Evolutionary conservation across 2,888 invertebrate genomes (phyloP).

Genomic region (Polydesmus complanatus): DNA sequence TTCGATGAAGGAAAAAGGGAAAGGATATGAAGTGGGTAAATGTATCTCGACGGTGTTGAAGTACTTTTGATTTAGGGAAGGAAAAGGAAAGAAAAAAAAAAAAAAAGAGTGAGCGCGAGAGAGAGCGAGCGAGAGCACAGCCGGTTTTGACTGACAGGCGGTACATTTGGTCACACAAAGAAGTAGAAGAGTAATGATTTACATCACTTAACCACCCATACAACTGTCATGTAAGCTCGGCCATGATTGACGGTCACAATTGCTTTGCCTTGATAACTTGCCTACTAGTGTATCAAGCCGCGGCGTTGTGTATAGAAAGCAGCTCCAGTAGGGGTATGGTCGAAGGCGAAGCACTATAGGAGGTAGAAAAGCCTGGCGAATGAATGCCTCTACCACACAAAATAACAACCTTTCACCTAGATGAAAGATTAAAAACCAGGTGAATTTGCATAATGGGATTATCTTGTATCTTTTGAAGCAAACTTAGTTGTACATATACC

Average conservation of each 20-base stretch:
- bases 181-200: slow-evolving; percentile 13
- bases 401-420: not conserved
- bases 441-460: no score
- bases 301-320: not conserved
- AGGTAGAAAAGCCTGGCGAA: no score
- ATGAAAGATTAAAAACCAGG: no score
- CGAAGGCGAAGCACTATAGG: not conserved
- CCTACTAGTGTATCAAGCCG: no score
- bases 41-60: not conserved
- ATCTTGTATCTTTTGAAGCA: no score
- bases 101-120: not conserved
- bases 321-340: not conserved
- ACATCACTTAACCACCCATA: slow-evolving; percentile 16
- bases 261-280: slow-evolving; percentile 11
- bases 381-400: not conserved
- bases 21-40: not conserved
- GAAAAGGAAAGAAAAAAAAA: not conserved
- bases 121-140: no score
- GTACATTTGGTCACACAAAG: slow-evolving; percentile 14
- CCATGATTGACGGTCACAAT: slow-evolving; percentile 14
- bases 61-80: not conserved
- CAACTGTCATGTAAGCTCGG: slow-evolving; percentile 13
- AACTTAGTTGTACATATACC: no score
- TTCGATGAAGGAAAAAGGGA: no score
- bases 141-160: no score